Conservation (phyloP, 2,113 vertebrate genomes). For the Callospermophilus lateralis region DNA sequence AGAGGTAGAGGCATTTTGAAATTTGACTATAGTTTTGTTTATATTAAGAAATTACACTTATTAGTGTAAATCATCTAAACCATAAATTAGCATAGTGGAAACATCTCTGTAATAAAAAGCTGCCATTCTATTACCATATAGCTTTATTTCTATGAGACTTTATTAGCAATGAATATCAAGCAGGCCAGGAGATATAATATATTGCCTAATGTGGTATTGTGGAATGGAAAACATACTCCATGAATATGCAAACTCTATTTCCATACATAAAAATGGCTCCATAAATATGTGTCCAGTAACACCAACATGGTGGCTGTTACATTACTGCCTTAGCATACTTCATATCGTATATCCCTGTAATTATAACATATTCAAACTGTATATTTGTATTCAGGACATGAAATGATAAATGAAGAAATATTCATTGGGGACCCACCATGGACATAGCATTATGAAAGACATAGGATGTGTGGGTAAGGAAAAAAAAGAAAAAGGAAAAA, state of each 20-base stretch:
- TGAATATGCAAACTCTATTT: constrained; percentile 83
- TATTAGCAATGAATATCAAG: constrained; percentile 85
- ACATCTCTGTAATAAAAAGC: constrained; percentile 79
- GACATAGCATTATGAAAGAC: neutral
- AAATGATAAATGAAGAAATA: constrained; percentile 54
- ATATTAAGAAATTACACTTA: constrained; percentile 84
- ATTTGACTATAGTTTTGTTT: constrained; percentile 79
- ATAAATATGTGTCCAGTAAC: constrained; percentile 73
- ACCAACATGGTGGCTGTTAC: constrained; percentile 57
- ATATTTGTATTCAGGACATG: constrained; percentile 10
- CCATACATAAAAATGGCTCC: constrained; percentile 55
- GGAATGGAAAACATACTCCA: constrained; percentile 73
- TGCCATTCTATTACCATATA: constrained; percentile 80
- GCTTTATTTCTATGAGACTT: constrained; percentile 79
- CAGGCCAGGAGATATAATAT: constrained; percentile 76
- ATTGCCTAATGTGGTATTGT: constrained; percentile 68
- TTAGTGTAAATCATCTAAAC: constrained; percentile 81
- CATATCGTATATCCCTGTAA: neutral
- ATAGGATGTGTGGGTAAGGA: neutral
- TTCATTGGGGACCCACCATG: neutral
- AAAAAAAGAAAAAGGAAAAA: neutral
- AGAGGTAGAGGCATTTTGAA: constrained; percentile 54
- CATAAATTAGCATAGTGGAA: constrained; percentile 83
- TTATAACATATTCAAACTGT: neutral
- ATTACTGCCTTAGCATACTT: constrained; percentile 59